A percentile compares a stretch with the other conserved stretches of the same genome.
These are phyloP conservation scores for Mus caroli DNA, from an alignment of 2,797 vertebrate species.

Conservation along the genomic window DNA sequence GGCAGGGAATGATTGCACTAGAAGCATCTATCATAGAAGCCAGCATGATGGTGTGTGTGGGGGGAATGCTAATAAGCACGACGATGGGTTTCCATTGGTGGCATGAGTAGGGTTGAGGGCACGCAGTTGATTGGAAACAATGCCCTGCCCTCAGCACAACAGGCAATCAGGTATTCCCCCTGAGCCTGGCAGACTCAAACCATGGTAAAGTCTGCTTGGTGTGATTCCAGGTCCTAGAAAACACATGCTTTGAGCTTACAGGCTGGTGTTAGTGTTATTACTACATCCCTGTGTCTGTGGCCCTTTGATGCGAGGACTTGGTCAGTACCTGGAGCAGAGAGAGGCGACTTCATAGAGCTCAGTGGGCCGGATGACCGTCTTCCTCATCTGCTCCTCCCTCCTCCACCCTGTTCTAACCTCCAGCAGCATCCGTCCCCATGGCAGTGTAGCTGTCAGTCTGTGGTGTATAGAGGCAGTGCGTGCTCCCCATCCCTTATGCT, in stretches of 20 bases:
- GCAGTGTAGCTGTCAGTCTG: background rate
- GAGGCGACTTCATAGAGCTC: background rate
- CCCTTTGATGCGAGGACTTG: background rate
- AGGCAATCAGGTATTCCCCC: background rate
- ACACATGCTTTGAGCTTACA: background rate
- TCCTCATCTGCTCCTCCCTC: background rate
- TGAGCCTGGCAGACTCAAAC: background rate
- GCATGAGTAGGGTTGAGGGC: background rate
- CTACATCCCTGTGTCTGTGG: background rate
- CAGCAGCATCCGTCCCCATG: background rate
- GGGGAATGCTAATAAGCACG: background rate
- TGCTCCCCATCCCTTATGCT: rapidly evolving
- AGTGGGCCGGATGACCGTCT: background rate
- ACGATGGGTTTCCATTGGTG: background rate
- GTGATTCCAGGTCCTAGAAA: background rate
- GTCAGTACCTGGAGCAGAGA: background rate
- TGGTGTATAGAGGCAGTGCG: background rate
- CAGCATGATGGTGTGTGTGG: too few species aligned
- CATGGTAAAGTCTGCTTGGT: background rate
- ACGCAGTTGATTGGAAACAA: background rate
- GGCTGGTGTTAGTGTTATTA: background rate
- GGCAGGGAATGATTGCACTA: background rate
- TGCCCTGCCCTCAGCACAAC: background rate
- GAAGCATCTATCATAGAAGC: background rate
- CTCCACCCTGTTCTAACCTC: background rate